A percentile compares a stretch with the other conserved stretches of the same genome.
phyloP scores from a whole-genome alignment of 2,888 invertebrate genomes.

The Arge pagana region DNA sequence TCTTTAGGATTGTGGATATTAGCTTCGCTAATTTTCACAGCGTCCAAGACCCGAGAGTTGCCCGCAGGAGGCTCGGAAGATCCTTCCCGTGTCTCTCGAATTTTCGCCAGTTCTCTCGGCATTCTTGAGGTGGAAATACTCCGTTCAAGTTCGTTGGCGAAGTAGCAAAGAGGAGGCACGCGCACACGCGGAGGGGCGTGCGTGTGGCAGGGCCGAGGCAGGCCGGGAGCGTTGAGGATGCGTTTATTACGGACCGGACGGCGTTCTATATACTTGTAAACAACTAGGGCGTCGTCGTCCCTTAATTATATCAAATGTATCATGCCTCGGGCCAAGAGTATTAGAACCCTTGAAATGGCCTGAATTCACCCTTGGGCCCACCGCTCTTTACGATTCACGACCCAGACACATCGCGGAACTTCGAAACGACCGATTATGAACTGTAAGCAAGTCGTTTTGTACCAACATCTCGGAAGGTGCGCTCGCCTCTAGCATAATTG shows the following conservation, averaged over 20 bases:
- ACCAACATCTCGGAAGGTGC: no score
- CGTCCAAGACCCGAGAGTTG: conserved; percentile 24
- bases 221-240: conserved; percentile 2
- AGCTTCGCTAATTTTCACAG: conserved; percentile 33
- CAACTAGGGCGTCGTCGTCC: conserved; percentile 16
- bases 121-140: conserved; percentile 24
- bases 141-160: conserved; percentile 15
- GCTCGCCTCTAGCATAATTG: no score
- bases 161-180: conserved; percentile 1
- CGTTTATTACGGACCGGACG: conserved; percentile 19
- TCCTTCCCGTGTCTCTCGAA: conserved; percentile 7
- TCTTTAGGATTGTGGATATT: conserved; percentile 30
- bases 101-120: conserved; percentile 11
- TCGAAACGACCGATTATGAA: no score
- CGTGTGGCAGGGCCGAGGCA: neutral
- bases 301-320: conserved; percentile 16
- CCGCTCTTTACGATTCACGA: no score
- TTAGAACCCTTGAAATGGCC: conserved; percentile 10
- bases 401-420: conserved; percentile 9
- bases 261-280: conserved; percentile 22
- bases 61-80: conserved; percentile 1
- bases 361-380: neutral
- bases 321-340: conserved; percentile 8
- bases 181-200: neutral
- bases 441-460: no score